Base-by-base conservation (phyloP, 2,888 invertebrate genomes). In the Deilephila elpenor region DNA sequence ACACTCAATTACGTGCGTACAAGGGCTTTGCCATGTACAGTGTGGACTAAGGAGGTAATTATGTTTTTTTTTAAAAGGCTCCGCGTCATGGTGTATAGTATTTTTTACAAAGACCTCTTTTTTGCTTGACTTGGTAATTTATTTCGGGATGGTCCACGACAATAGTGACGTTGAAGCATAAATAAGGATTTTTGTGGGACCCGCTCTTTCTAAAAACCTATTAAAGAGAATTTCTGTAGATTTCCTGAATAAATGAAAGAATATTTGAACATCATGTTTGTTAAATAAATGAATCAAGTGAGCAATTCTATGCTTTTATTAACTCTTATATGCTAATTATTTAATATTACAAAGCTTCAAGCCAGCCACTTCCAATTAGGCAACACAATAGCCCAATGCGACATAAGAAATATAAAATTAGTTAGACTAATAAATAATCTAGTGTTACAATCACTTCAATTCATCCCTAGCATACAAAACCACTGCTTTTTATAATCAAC, bases 71-170 rank as follows among this genome's bases (percentile, higher is more conserved):
- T 20, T 25, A 51, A 25, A 67, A 67, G 44, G 25, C 20, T 20
- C 14, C 67, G 67, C 20, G 17, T 51, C 67, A 51, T 44, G 44
- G 25, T 25, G 14, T 11, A 3, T 44, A 17, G 25, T 67, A 19
- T 61, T 64, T 64, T 67, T 51, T 51, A 51, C 5, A 25, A 67
- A 51, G n/a, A 44, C 3, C 44, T 44, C 17, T 67, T 67, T 67
- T 20, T 67, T 25, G 25, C 17, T 60, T 0, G 5, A 17, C 25
- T 44, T 67, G 25, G 51, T 67, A 44, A 51, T 67, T 67, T 67
- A 67, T 51, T 51, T 67, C 25, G 5, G 25, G 14, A 7, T 67
- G 25, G 51, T 17, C 3, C 14, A 29, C 19, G n/a, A 29, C 29
- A 60, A 60, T 59, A 25, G 25, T 20, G 59, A 20, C 59, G 44